Conservation (phyloP, 2,888 invertebrate genomes). For the Hecatera dysodea region DNA sequence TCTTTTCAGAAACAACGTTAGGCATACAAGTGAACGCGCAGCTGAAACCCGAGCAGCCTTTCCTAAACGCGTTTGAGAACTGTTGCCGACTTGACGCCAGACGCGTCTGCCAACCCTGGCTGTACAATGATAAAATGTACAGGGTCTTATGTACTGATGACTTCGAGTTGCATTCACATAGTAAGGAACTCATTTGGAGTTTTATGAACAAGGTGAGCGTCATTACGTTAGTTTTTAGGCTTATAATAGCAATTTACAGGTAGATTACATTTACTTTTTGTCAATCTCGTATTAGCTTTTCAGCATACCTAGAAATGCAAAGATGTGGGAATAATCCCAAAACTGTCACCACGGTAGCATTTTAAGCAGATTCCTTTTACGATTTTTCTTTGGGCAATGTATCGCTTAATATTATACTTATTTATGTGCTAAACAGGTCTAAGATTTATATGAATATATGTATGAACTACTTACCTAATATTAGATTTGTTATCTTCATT, state of each 20-base stretch:
- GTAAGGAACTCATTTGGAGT: constrained; percentile 42
- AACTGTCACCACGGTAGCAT: no score
- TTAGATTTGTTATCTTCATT: not conserved
- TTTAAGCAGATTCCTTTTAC: no score
- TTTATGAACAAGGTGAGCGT: constrained; percentile 60
- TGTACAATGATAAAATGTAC: constrained; percentile 64
- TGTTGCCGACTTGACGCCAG: constrained; percentile 49
- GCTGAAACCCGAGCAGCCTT: constrained; percentile 52
- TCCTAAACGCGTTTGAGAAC: constrained; percentile 61
- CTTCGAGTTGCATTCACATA: constrained; percentile 18
- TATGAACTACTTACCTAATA: no score
- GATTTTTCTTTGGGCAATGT: no score
- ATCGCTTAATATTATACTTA: no score
- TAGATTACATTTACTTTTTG: no score
- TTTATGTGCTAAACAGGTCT: no score
- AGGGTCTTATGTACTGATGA: constrained; percentile 17
- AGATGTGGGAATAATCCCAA: no score
- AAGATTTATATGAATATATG: no score
- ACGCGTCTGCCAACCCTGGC: constrained; percentile 65
- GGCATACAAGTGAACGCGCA: constrained; percentile 59
- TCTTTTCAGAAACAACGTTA: constrained; percentile 63
- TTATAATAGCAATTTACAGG: not conserved
- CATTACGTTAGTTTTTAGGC: not conserved
- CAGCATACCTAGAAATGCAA: no score
- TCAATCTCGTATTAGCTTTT: no score